Evolutionary conservation across 2,797 vertebrate genomes (phyloP).

Genomic region (Dromococcyx pavoninus): DNA sequence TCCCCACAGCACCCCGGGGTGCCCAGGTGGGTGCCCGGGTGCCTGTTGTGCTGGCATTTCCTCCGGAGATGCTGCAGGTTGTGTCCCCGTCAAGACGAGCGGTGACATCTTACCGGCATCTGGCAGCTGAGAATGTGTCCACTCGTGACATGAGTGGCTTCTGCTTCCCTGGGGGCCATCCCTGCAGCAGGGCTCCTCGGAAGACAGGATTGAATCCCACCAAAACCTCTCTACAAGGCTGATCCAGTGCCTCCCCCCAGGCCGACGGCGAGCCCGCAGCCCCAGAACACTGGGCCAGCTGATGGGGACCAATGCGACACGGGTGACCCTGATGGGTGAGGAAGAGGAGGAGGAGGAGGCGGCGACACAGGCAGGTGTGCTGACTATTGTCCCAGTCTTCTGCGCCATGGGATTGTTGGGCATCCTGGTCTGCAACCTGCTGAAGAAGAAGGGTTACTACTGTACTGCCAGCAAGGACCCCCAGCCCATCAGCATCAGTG

Average conservation of each 20-base stretch:
- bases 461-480: conserved; percentile 87
- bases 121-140: neutral
- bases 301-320: conserved; percentile 75
- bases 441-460: conserved; percentile 93
- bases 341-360: conserved; percentile 73
- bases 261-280: neutral
- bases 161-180: neutral
- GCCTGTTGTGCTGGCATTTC: neutral
- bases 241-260: neutral
- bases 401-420: conserved; percentile 93
- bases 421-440: conserved; percentile 93
- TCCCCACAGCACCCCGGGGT: conserved; percentile 32
- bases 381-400: conserved; percentile 92
- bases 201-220: neutral
- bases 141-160: rapidly evolving
- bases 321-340: conserved; percentile 49
- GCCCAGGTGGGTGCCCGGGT: conserved; percentile 69
- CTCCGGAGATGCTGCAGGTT: rapidly evolving
- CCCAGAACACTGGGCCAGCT: neutral
- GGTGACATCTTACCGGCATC: neutral
- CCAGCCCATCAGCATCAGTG: neutral
- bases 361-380: conserved; percentile 86
- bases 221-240: rapidly evolving
- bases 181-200: neutral
- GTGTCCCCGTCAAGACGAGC: rapidly evolving